These are phyloP conservation scores for Phytoseiulus persimilis DNA, from an alignment of 2,888 invertebrate genomes.

Conservation along the genomic window DNA sequence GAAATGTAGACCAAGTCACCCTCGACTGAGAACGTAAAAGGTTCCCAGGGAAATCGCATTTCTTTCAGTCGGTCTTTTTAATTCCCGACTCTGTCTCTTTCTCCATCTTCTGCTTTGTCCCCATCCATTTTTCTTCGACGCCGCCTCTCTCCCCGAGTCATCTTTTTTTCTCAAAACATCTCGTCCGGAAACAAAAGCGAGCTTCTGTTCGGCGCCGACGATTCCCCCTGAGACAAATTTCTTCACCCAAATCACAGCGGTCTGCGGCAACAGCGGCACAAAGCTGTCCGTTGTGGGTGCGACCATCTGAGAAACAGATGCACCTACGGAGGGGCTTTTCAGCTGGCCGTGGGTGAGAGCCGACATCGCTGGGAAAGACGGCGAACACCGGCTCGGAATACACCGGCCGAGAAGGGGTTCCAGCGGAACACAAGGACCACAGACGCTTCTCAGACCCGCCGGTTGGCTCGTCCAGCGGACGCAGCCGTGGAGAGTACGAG, in stretches of 20 bases:
- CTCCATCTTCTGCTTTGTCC: neutral
- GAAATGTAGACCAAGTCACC: neutral
- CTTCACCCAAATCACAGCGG: neutral
- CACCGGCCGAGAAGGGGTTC: neutral
- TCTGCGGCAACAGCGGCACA: neutral
- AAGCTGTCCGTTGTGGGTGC: neutral
- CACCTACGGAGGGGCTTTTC: neutral
- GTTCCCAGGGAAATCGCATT: neutral
- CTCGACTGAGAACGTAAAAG: conserved; percentile 5
- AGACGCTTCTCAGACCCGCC: too few species aligned
- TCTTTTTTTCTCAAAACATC: neutral
- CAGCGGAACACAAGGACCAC: neutral
- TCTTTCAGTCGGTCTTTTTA: neutral
- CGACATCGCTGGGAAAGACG: neutral
- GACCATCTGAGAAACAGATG: neutral
- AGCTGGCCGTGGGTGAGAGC: neutral
- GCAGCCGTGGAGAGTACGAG: too few species aligned
- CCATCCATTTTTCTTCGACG: neutral
- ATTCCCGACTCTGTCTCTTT: too few species aligned
- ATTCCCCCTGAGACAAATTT: neutral
- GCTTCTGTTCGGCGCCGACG: neutral
- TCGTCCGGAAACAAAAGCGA: neutral
- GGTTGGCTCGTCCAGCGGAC: too few species aligned
- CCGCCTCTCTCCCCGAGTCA: neutral
- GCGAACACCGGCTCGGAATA: neutral